These are phyloP conservation scores for Criorhina ranunculi DNA, from an alignment of 2,888 invertebrate genomes.

Conservation along the genomic window DNA sequence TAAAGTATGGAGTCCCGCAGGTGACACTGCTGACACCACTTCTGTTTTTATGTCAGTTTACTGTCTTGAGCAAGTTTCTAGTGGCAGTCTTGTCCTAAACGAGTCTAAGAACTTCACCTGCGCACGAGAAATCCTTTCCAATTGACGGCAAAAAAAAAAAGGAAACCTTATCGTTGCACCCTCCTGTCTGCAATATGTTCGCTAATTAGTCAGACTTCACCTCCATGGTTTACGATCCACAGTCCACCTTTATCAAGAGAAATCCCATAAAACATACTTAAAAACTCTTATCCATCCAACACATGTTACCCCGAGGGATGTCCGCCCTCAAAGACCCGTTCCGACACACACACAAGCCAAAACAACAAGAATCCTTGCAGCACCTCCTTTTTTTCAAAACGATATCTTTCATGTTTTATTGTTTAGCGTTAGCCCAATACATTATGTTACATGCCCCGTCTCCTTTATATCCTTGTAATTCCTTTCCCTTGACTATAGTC, in stretches of 20 bases:
- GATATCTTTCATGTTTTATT: constrained; percentile 73
- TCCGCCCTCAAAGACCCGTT: constrained; percentile 41
- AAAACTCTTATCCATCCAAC: constrained; percentile 66
- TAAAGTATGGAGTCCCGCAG: too few relatives aligned
- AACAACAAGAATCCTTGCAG: constrained; percentile 56
- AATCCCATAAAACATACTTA: constrained; percentile 64
- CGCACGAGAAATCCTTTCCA: neutral
- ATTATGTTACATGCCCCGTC: constrained; percentile 49
- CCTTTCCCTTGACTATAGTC: constrained; percentile 25
- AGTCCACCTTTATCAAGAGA: constrained; percentile 45
- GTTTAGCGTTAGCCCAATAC: constrained; percentile 55
- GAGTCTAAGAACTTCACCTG: constrained; percentile 33
- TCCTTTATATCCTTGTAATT: constrained; percentile 60
- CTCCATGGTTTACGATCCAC: constrained; percentile 44
- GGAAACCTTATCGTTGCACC: constrained; percentile 57
- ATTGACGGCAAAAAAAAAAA: neutral
- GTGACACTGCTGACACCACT: too few relatives aligned
- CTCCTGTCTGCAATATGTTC: constrained; percentile 62
- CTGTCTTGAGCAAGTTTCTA: too few relatives aligned
- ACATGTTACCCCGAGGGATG: constrained; percentile 61
- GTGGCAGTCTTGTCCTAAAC: too few relatives aligned
- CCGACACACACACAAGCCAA: constrained; percentile 5
- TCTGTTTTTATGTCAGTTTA: too few relatives aligned
- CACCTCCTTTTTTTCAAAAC: constrained; percentile 38
- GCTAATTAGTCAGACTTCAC: constrained; percentile 60